Percentiles rank a stretch among this genome's conserved stretches.
Evolutionary conservation across 2,797 vertebrate genomes (phyloP).

Genomic region (Artibeus jamaicensis): DNA sequence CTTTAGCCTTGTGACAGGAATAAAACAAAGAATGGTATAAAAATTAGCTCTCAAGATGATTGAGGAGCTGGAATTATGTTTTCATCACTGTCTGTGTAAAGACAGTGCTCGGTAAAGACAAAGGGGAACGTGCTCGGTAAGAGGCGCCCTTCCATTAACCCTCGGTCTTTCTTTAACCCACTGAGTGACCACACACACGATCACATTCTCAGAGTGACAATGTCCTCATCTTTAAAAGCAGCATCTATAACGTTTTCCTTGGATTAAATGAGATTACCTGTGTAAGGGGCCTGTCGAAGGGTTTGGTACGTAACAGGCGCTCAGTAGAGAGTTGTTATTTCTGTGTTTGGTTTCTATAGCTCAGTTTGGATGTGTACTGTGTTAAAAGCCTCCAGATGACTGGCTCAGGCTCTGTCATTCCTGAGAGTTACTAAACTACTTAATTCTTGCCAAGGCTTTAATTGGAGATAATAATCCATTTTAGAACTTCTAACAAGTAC

Average conservation of each 20-base stretch:
- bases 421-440: neutral
- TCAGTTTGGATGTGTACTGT: neutral
- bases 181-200: neutral
- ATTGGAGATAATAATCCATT: conserved; percentile 14
- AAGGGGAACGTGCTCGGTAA: neutral
- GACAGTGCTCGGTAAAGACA: too few relatives aligned
- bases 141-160: neutral
- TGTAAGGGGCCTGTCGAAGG: neutral
- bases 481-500: conserved; percentile 12
- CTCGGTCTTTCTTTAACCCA: neutral
- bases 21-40: neutral
- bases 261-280: neutral
- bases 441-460: neutral
- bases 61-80: neutral
- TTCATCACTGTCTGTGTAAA: neutral
- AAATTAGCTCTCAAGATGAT: neutral
- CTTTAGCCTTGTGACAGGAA: neutral
- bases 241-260: neutral
- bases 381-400: neutral
- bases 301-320: neutral
- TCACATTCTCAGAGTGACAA: neutral
- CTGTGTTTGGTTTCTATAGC: neutral
- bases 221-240: neutral
- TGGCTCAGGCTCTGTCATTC: neutral
- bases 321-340: neutral